Base-by-base conservation (phyloP, 2,888 invertebrate genomes). In the Oxycera nigricornis region DNA sequence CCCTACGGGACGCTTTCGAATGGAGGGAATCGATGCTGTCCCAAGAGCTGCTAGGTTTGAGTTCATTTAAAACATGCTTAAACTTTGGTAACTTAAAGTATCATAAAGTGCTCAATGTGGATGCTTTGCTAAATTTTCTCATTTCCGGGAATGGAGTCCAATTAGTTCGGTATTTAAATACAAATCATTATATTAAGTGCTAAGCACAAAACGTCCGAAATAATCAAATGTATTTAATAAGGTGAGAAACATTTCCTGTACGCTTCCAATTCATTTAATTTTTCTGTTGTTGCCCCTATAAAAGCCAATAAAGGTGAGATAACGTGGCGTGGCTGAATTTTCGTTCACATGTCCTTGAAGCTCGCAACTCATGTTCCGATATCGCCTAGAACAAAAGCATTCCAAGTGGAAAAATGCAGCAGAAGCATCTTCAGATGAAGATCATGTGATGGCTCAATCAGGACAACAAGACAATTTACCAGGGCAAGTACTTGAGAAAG, bases 401-500 rank as follows among this genome's bases (percentile, higher is more conserved):
- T 70, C 70, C 22, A 30, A 55, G 20, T 20, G 24, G 70, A 55
- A 70, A 52, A 70, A 52, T 52, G 70, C 52, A 31, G 30, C 65
- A 65, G 2, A 9, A 39, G 6, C 35, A 17, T 65, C 65, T 65
- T 9, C 70, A 52, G 70, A 55, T 31, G 52, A 70, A 31, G 70
- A 70, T 70, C 52, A 20, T 55, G 70, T 70, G 70, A 70, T 70
- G 70, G 70, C 70, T 70, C 70, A 70, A 70, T 70, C 55, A 70
- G 70, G 52, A 30, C 70, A n/a, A n/a, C n/a, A 31, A 52, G 55
- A 70, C 70, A 52, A 55, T 35, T 22, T 41, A 35, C 9, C 20
- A 22, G 11, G 52, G 70, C 70, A 20, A 28, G 55, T 31, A 70
- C 70, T 70, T 70, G 55, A 70, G 41, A 39, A 24, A 68, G 22